Evolutionary conservation across 1,140 invertebrate species (phyloP), one percentile per base, ranked within the genome.

Genomic region (Drosophila jambulina): DNA sequence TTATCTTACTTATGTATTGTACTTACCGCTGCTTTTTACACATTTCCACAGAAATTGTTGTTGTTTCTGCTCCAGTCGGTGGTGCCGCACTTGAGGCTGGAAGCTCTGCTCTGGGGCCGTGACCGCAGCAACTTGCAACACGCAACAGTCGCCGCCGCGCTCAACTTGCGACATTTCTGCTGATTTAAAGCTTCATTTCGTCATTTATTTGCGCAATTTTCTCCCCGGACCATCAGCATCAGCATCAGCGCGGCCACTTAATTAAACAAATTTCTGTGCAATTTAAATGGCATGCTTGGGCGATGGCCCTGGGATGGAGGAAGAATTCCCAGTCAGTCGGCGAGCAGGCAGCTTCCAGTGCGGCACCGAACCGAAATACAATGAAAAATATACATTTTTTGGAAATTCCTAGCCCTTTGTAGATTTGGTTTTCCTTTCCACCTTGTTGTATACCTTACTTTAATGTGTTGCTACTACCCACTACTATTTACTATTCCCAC

Each of bases 21-120:
- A 77, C 75, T 79, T 78, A 79, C 75, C 76, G 76, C 76, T 78
- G 76, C 76, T 78, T 78, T 78, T 78, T 78, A 87, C 74, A 90
- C 78, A 78, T 88, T 88, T 82, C 81, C 82, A 82, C 85, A 90
- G 85, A 90, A 90, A 91, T 90, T 90, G 85, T 90, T 90, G 85
- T 90, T 90, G 85, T 90, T 90, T 91, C 80, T 83, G 60, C 59
- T 46, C 65, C 51, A 23, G 51, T 74, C 49, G 64, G 78, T 62
- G 71, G 78, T 68, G 75, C 43, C 69, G 81, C 85, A 88, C 85
- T 88, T 74, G 75, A 85, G 76, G 75, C 75, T 81, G 58, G 51
- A 32, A 45, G 25, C 51, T 65, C 12, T 34, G 51, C 51, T 23
- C 34, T 59, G 53, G 67, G 43, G 67, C 53, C 70, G 48, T 49